Evolutionary conservation across 1,140 invertebrate species (phyloP), one percentile per base, ranked within the genome.

Genomic region (Trinorchestia longiramus): DNA sequence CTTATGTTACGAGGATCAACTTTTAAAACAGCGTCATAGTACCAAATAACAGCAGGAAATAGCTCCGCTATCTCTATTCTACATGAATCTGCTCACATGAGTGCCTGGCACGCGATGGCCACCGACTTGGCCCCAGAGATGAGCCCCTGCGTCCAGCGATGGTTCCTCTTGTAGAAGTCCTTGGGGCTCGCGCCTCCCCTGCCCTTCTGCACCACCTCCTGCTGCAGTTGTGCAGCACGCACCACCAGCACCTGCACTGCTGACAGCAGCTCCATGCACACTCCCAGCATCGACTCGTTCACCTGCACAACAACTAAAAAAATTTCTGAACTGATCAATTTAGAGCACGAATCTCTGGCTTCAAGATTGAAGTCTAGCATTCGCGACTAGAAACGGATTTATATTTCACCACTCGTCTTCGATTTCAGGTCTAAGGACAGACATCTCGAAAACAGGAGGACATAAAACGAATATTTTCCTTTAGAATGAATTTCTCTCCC

Each of bases 151-250:
- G 99, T 99, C 99, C 99, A 99, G 97, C 99, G 98, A 97, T 99
- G 99, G 97, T 99, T 99, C 97, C 99, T 98, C 97, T 99, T 99
- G 97, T 99, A 99, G 97, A 99, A 99, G 97, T 99, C 99, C 97
- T 97, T 99, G 44, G 98, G 98, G 4, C 97, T 97, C 36, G 96
- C 96, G 47, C 96, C 96, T 77, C 96, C 97, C 97, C 98, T 98
- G 97, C 99, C 99, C 97, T 98, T 98, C 0, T 98, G 98, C 19
- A 99, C 98, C 97, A 99, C 99, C 98, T 99, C 99, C 96, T 98
- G 98, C 98, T 99, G 99, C 43, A 99, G 97, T 77, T 98, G 97
- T 97, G 99, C 98, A 0, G 99, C 99, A 97, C 99, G 98, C 97
- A 99, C 98, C 6, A 99, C 99, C 62, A 99, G 97, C 53, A 98